A percentile compares a stretch with the other conserved stretches of the same genome.
These are phyloP conservation scores for Phylloscopus whistleri DNA, from an alignment of 2,113 vertebrate genomes.

Conservation along the genomic window DNA sequence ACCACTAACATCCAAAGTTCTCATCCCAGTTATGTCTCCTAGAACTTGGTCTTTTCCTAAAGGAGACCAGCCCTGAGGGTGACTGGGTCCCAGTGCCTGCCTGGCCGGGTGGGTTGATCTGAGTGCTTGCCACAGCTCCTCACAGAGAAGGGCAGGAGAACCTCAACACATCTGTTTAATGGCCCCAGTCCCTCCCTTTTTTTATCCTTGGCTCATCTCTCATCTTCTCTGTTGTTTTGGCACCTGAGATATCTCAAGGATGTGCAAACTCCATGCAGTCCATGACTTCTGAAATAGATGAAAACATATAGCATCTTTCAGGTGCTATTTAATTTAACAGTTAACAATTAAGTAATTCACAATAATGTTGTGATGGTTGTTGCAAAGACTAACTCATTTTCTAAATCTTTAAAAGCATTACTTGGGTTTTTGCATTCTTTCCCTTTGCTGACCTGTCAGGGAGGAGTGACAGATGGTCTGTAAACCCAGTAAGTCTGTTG, in stretches of 20 bases:
- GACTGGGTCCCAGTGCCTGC: background rate
- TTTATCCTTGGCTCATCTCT: background rate
- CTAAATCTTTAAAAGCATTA: background rate
- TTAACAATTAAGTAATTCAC: background rate
- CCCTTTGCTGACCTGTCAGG: background rate
- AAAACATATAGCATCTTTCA: background rate
- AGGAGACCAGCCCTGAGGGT: background rate
- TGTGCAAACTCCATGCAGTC: background rate
- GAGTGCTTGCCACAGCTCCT: background rate
- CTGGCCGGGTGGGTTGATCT: background rate
- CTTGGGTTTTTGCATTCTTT: background rate
- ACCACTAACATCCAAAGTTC: background rate
- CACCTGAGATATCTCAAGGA: background rate
- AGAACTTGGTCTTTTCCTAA: background rate
- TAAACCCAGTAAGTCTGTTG: background rate
- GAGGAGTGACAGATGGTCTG: background rate
- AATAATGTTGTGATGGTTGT: slow-evolving; percentile 12
- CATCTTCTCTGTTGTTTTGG: background rate
- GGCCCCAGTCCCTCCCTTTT: background rate
- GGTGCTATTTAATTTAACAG: background rate
- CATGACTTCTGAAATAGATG: background rate
- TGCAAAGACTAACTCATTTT: background rate
- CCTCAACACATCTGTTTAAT: background rate
- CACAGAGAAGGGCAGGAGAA: background rate
- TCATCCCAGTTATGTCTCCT: background rate